Conservation (phyloP, 2,888 invertebrate genomes). For the Aromia moschata region DNA sequence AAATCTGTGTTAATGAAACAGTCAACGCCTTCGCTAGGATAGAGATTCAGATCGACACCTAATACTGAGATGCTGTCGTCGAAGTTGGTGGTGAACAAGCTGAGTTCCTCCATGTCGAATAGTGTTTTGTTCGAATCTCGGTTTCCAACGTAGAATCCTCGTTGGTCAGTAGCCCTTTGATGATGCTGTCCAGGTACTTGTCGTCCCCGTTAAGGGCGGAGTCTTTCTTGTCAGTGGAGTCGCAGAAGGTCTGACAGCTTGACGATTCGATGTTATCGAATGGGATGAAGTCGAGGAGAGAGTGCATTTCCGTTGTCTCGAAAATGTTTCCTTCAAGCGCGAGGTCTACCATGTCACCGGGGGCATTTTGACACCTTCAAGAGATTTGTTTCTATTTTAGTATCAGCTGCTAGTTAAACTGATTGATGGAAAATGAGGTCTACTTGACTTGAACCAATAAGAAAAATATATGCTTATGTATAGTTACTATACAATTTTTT, state of each 20-base stretch:
- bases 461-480: too few species aligned
- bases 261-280: conserved; percentile 43
- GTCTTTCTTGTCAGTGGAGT: conserved; percentile 33
- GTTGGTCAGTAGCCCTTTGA: conserved; percentile 45
- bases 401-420: too few species aligned
- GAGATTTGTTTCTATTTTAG: too few species aligned
- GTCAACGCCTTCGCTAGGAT: conserved; percentile 41
- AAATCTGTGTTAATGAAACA: conserved; percentile 40
- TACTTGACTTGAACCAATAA: too few species aligned
- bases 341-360: conserved; percentile 35
- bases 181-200: conserved; percentile 47
- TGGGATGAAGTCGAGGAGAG: conserved; percentile 44
- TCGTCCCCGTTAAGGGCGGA: conserved; percentile 46
- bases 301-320: conserved; percentile 31
- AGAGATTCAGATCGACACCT: conserved; percentile 53
- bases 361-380: too few species aligned
- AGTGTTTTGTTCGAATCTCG: conserved; percentile 31
- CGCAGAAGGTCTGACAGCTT: conserved; percentile 33
- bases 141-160: conserved; percentile 27
- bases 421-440: too few species aligned
- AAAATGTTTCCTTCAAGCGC: conserved; percentile 35
- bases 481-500: too few species aligned
- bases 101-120: conserved; percentile 34
- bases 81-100: conserved; percentile 29
- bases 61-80: conserved; percentile 50